phyloP scores from a whole-genome alignment of 2,888 invertebrate genomes.

The Margaritifera margaritifera region DNA sequence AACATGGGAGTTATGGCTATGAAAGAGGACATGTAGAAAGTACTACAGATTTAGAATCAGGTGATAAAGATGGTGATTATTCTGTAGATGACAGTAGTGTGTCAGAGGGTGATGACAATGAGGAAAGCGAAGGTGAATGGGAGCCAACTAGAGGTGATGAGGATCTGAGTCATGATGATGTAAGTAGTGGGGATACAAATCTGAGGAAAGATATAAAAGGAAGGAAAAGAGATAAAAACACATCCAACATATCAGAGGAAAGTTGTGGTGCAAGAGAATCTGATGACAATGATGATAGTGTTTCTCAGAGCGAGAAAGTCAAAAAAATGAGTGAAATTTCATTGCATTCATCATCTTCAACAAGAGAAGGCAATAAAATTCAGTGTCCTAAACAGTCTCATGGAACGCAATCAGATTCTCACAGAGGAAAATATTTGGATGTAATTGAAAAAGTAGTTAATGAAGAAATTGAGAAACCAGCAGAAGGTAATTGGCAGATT shows the following conservation, averaged over 20 bases:
- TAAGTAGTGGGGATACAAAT: constrained; percentile 1
- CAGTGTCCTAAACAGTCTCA: no score
- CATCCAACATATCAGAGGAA: constrained; percentile 5
- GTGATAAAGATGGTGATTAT: constrained; percentile 2
- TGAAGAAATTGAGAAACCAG: constrained; percentile 2
- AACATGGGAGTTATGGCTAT: constrained; percentile 4
- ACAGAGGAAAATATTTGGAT: no score
- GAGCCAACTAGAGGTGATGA: neutral
- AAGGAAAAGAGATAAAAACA: neutral
- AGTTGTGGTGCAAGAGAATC: constrained; percentile 1
- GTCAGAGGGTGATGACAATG: constrained; percentile 1
- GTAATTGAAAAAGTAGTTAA: neutral
- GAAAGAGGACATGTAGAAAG: neutral
- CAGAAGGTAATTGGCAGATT: constrained; percentile 3
- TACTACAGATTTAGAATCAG: neutral
- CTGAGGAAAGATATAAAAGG: neutral
- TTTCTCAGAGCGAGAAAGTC: neutral
- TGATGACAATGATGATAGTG: constrained; percentile 6
- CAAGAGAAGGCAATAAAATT: no score
- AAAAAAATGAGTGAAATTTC: no score
- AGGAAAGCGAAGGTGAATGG: constrained; percentile 4
- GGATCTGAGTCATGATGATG: neutral
- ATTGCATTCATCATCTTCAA: no score
- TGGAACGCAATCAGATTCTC: no score
- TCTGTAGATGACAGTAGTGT: neutral